These are phyloP conservation scores for Eupithecia pulchellata DNA, from an alignment of 2,888 invertebrate species.

Conservation along the genomic window DNA sequence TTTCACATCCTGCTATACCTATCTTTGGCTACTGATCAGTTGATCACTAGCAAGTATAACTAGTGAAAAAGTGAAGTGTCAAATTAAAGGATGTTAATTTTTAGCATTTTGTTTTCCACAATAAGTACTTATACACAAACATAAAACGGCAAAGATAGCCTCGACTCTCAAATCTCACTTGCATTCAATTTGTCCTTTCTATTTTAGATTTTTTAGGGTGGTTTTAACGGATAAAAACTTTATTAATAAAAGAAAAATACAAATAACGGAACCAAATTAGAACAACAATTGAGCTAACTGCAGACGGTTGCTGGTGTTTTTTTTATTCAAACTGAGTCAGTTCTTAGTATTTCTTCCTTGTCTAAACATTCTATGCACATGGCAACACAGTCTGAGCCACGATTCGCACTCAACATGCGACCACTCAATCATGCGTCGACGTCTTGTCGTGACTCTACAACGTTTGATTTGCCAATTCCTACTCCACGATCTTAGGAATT, in stretches of 20 bases:
- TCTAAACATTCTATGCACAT: conserved; percentile 32
- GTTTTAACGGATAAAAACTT: no score
- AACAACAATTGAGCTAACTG: no score
- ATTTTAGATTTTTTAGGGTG: not conserved
- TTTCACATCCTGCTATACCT: not conserved
- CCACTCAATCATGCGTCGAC: conserved; percentile 55
- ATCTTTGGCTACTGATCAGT: not conserved
- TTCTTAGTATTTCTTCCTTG: not conserved
- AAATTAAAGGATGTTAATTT: not conserved
- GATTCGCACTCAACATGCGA: conserved; percentile 56
- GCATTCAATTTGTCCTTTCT: not conserved
- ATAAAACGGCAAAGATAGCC: not conserved
- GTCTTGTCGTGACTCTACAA: conserved; percentile 50
- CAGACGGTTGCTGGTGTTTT: no score
- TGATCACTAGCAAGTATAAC: not conserved
- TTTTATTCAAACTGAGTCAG: no score
- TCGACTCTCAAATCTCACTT: not conserved
- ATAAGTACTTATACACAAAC: not conserved
- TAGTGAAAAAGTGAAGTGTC: not conserved
- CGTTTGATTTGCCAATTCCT: conserved; percentile 42
- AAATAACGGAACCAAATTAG: no score
- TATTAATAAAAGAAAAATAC: no score
- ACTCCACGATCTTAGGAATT: conserved; percentile 29
- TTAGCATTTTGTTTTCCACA: not conserved
- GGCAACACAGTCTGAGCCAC: conserved; percentile 43